A percentile compares a stretch with the other conserved stretches of the same genome.
Conservation (phyloP, 2,888 invertebrate species). For the Sarcophaga subvicina region DNA sequence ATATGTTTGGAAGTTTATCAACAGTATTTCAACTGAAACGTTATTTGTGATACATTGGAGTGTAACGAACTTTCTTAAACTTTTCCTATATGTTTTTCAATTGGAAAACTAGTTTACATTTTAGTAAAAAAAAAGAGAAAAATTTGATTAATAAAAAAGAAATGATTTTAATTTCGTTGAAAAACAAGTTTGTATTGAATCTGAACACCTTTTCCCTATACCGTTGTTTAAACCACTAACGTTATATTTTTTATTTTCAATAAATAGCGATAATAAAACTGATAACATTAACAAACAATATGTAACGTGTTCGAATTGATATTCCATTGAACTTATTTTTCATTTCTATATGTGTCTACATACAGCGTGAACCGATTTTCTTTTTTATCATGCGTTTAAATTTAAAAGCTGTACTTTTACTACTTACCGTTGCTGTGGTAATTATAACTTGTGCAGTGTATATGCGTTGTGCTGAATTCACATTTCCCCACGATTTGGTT, state of each 20-base stretch:
- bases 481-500: slow-evolving; percentile 78
- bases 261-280: slow-evolving; percentile 25
- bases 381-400: slow-evolving; percentile 90
- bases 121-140: neutral
- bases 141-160: neutral
- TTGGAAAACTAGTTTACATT: slow-evolving; percentile 21
- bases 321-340: neutral
- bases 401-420: slow-evolving; percentile 88
- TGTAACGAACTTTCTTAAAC: slow-evolving; percentile 4
- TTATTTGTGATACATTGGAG: slow-evolving; percentile 5
- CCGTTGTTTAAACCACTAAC: slow-evolving; percentile 5
- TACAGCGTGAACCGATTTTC: slow-evolving; percentile 79
- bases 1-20: slow-evolving; percentile 32
- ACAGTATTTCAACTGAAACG: slow-evolving; percentile 47
- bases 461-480: slow-evolving; percentile 88
- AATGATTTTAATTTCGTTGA: slow-evolving; percentile 10
- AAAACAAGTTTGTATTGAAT: slow-evolving; percentile 14
- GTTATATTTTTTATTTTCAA: slow-evolving; percentile 24
- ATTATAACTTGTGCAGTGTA: slow-evolving; percentile 88
- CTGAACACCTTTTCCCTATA: slow-evolving; percentile 19
- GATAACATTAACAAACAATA: slow-evolving; percentile 39
- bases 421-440: slow-evolving; percentile 84
- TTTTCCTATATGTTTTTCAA: too few relatives aligned
- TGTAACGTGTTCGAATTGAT: neutral
- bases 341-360: slow-evolving; percentile 21